Conservation (phyloP, 2,888 invertebrate species). For the Clepsis dumicolana region DNA sequence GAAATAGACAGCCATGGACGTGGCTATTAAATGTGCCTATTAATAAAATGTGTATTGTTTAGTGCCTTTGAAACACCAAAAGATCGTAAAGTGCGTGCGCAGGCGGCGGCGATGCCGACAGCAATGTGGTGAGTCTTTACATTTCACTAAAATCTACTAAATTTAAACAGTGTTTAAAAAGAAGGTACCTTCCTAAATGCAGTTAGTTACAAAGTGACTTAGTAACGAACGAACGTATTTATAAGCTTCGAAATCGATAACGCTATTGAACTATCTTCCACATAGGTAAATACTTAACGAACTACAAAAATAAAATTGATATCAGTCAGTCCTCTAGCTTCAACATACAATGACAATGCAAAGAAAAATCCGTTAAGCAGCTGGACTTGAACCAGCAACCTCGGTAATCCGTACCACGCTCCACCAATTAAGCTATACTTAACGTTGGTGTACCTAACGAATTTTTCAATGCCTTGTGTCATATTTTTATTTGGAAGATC, state of each 20-base stretch:
- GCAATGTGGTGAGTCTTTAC: constrained; percentile 33
- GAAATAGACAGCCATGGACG: constrained; percentile 42
- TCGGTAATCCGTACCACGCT: no score
- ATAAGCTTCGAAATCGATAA: neutral
- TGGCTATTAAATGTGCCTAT: constrained; percentile 42
- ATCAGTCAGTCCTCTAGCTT: neutral
- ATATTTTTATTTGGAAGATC: no score
- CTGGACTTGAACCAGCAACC: no score
- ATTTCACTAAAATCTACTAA: constrained; percentile 18
- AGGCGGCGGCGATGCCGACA: constrained; percentile 25
- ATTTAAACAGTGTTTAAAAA: constrained; percentile 4
- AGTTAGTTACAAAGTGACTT: neutral
- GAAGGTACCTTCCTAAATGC: neutral
- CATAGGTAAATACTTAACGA: neutral
- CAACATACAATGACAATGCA: no score
- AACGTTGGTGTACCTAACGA: no score
- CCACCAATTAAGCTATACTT: no score
- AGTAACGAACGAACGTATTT: neutral
- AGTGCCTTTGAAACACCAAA: constrained; percentile 41
- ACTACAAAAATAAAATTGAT: constrained; percentile 1
- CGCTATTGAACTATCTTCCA: neutral
- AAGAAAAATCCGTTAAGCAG: no score
- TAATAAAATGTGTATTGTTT: constrained; percentile 44
- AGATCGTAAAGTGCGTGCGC: constrained; percentile 43
- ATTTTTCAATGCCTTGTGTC: no score